A percentile compares a stretch with the other conserved stretches of the same genome.
Conservation (phyloP, 2,888 invertebrate species). For the Sicus ferrugineus region DNA sequence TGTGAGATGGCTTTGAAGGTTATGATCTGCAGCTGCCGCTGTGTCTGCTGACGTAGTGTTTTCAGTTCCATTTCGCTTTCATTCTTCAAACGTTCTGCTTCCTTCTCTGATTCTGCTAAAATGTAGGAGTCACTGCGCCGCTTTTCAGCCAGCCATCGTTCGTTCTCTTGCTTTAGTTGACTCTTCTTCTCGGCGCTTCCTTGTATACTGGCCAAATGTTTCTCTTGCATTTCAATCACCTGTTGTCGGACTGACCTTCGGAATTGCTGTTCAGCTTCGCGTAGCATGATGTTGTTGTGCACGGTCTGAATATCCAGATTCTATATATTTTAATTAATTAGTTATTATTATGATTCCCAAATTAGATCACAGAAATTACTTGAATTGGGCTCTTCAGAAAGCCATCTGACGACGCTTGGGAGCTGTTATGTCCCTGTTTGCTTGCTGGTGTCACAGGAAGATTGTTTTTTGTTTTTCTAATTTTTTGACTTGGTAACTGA, state of each 20-base stretch:
- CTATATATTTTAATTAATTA: constrained; percentile 35
- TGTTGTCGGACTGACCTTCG: constrained; percentile 49
- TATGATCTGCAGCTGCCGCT: constrained; percentile 51
- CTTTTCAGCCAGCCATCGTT: constrained; percentile 44
- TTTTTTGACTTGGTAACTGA: background rate
- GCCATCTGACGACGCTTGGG: background rate
- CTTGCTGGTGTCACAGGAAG: background rate
- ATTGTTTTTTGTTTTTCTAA: background rate
- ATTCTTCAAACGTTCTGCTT: constrained; percentile 46
- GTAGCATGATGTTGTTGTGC: constrained; percentile 48
- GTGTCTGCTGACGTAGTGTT: constrained; percentile 47
- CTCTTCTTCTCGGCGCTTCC: constrained; percentile 38
- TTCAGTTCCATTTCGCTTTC: constrained; percentile 49
- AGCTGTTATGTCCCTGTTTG: background rate
- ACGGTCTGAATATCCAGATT: constrained; percentile 48
- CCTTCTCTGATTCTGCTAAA: constrained; percentile 51
- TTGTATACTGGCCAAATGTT: constrained; percentile 37
- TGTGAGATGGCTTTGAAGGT: constrained; percentile 68
- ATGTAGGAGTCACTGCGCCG: constrained; percentile 47
- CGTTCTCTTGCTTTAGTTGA: constrained; percentile 39
- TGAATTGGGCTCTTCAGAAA: background rate
- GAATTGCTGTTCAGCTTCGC: constrained; percentile 49
- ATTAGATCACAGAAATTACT: background rate
- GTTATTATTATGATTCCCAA: background rate
- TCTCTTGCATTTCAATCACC: constrained; percentile 57